Evolutionary conservation across 2,113 vertebrate species (phyloP), one percentile per base, ranked within the genome.

Genomic region (Odocoileus virginianus): DNA sequence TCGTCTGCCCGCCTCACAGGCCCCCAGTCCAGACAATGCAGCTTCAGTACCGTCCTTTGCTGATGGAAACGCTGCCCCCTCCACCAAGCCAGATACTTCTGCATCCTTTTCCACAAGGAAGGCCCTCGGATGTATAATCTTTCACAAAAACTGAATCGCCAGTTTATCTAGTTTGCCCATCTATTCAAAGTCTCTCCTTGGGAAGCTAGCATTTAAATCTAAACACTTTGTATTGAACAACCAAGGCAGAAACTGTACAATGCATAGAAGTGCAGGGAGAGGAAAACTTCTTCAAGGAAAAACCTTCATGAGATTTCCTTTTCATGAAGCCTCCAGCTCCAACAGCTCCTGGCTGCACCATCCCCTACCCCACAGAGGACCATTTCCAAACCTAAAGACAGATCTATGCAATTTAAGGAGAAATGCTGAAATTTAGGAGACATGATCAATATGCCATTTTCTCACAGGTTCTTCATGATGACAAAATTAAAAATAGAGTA

Each of bases 141-240:
- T 28, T 10, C n/a, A 78, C 84, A 78, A 17, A 79, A 71, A 45
- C 54, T 19, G 17, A 43, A 17, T 30, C 50, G 19, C 45, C 4
- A 0, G 14, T 30, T 60, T 27, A 25, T 30, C 45, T 30, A 87
- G 74, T 71, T 76, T 90, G 74, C 67, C 28, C 54, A 36, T 82
- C 30, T 67, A 36, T 78, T 81, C 12, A 91, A 86, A 36, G 27
- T 91, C 88, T 87, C 92, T 83, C 95, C 76, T 33, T 71, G n/a
- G 54, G 84, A 97, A 97, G 82, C 11, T 97, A 81, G 2, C 47
- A 45, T 61, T 94, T 45, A 95, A 61, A 45, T 61, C 87, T 33
- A 94, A 97, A 84, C 36, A 94, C n/a, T 87, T 86, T n/a, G 43
- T 40, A 28, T 4, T 84, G 89, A 76, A 89, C 28, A 43, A 93